A percentile compares a stretch with the other conserved stretches of the same genome.
phyloP scores from a whole-genome alignment of 2,888 invertebrate species.

The Silvanus unidentatus region DNA sequence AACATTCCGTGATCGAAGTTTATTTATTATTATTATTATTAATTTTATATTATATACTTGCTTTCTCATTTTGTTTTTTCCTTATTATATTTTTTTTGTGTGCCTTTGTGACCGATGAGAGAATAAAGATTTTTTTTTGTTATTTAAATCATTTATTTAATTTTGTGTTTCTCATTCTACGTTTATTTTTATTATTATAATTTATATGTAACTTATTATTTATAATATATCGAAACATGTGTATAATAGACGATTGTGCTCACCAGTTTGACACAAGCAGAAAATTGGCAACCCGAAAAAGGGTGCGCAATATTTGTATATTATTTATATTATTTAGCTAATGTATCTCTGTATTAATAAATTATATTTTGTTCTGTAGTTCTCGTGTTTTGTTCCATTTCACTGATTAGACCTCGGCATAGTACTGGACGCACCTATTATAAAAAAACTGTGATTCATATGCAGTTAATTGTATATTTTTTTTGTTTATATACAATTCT shows the following conservation, averaged over 20 bases:
- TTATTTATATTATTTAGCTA: slow-evolving; percentile 43
- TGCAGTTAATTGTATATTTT: slow-evolving; percentile 1
- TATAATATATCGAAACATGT: slow-evolving; percentile 43
- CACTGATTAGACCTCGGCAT: slow-evolving; percentile 32
- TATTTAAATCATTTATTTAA: slow-evolving; percentile 49
- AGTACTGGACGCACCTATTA: slow-evolving; percentile 14
- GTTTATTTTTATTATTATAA: slow-evolving; percentile 47
- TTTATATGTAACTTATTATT: slow-evolving; percentile 51
- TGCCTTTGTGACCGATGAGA: slow-evolving; percentile 42
- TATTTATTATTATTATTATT: slow-evolving; percentile 37
- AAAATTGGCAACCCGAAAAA: slow-evolving; percentile 23
- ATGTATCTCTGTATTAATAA: slow-evolving; percentile 47
- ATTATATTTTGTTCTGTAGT: slow-evolving; percentile 47
- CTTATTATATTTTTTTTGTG: slow-evolving; percentile 26
- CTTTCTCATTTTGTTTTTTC: slow-evolving; percentile 37
- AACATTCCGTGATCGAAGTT: slow-evolving; percentile 42
- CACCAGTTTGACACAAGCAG: slow-evolving; percentile 30
- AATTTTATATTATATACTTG: slow-evolving; percentile 13
- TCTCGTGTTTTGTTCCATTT: slow-evolving; percentile 21
- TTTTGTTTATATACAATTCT: neutral
- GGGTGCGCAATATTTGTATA: slow-evolving; percentile 42
- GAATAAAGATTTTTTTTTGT: slow-evolving; percentile 44
- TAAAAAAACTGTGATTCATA: neutral
- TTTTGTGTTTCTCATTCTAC: slow-evolving; percentile 45
- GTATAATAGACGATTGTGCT: slow-evolving; percentile 42